These are phyloP conservation scores for Noturus placidus DNA, from an alignment of 2,113 vertebrate genomes.

Conservation along the genomic window DNA sequence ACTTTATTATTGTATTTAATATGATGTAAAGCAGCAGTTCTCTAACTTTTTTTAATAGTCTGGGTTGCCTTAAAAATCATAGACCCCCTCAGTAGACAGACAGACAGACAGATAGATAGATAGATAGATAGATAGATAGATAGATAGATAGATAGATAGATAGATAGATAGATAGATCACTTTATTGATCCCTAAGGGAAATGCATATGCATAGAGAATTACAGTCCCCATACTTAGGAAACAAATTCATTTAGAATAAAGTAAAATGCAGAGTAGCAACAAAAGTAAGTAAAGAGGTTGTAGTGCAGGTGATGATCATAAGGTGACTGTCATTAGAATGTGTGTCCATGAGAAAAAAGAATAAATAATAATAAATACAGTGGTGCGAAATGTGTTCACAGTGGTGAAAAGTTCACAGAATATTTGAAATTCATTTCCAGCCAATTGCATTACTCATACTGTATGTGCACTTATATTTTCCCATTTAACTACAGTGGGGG, in stretches of 20 bases:
- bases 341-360: not conserved
- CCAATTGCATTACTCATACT: not conserved
- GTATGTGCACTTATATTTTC: not conserved
- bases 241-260: too few relatives aligned
- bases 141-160: too few relatives aligned
- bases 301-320: not conserved
- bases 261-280: too few relatives aligned
- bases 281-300: not conserved
- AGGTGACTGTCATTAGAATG: not conserved
- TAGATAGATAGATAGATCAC: not conserved
- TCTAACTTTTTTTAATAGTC: not conserved
- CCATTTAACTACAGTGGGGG: not conserved
- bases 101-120: not conserved
- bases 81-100: not conserved
- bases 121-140: not conserved
- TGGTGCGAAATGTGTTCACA: not conserved
- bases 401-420: not conserved
- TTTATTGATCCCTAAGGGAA: too few relatives aligned
- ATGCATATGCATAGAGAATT: too few relatives aligned
- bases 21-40: not conserved
- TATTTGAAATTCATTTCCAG: not conserved
- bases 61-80: not conserved
- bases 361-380: not conserved
- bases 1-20: not conserved
- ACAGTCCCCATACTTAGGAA: too few relatives aligned